These are phyloP conservation scores for Microtus oregoni DNA, from an alignment of 2,113 vertebrate species.

Conservation along the genomic window DNA sequence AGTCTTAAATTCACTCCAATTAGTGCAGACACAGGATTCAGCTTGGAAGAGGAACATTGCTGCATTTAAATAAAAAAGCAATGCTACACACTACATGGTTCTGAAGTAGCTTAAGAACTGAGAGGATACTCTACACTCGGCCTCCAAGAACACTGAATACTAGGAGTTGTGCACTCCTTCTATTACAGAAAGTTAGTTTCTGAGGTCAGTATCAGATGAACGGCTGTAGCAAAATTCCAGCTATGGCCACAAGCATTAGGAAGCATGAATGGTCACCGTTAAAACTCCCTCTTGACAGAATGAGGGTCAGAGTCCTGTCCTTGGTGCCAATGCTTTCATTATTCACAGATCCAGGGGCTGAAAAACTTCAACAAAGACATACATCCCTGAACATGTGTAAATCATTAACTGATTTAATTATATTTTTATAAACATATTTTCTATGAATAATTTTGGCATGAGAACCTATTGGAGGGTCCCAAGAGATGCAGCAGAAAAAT, in stretches of 20 bases:
- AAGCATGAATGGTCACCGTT: neutral
- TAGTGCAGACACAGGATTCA: neutral
- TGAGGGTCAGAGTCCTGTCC: neutral
- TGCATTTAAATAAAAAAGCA: neutral
- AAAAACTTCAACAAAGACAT: neutral
- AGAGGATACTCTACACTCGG: neutral
- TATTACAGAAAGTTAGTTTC: neutral
- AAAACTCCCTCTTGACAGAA: neutral
- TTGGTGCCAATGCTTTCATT: neutral
- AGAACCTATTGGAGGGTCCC: neutral
- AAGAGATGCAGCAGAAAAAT: neutral
- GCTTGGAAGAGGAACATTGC: neutral
- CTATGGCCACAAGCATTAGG: neutral
- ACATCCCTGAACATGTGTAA: neutral
- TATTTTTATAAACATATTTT: neutral
- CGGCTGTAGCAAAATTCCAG: neutral
- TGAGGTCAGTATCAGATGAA: neutral
- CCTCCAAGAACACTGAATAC: neutral
- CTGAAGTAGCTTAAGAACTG: neutral
- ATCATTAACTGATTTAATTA: neutral
- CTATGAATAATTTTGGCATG: neutral
- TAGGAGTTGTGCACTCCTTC: neutral
- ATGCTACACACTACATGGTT: neutral
- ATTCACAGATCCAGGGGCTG: neutral
- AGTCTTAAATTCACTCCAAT: conserved; percentile 53